These are phyloP conservation scores for Sapajus apella DNA, from an alignment of 2,113 vertebrate genomes.

Conservation along the genomic window DNA sequence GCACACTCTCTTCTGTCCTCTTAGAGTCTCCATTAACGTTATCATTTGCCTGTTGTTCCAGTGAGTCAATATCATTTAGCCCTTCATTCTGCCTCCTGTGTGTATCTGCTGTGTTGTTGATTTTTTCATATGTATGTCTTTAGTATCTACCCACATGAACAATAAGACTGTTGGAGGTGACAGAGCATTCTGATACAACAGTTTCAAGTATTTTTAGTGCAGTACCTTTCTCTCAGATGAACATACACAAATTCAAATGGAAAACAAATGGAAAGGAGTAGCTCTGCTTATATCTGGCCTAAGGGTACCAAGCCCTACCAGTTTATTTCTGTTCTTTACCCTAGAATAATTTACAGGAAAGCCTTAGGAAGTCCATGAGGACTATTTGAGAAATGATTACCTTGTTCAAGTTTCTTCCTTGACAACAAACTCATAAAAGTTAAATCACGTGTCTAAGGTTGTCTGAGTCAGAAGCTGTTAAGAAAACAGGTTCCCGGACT, in stretches of 20 bases:
- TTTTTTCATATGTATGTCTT: background rate
- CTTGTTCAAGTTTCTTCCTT: background rate
- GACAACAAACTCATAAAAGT: background rate
- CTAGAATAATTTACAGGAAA: background rate
- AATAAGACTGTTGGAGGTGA: no score
- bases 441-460: background rate
- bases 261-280: background rate
- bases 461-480: background rate
- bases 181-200: background rate
- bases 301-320: background rate
- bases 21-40: background rate
- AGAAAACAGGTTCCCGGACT: background rate
- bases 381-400: background rate
- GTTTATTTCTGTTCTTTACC: background rate
- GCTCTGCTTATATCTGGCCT: background rate
- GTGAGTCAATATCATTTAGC: background rate
- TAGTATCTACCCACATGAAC: background rate
- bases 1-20: background rate
- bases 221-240: background rate
- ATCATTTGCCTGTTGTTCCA: background rate
- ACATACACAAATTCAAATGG: background rate
- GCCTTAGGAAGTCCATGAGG: background rate
- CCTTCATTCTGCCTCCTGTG: background rate
- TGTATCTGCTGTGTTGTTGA: background rate
- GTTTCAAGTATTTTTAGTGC: background rate